These are phyloP conservation scores for Neoaliturus tenellus DNA, from an alignment of 2,888 invertebrate genomes.

Conservation along the genomic window DNA sequence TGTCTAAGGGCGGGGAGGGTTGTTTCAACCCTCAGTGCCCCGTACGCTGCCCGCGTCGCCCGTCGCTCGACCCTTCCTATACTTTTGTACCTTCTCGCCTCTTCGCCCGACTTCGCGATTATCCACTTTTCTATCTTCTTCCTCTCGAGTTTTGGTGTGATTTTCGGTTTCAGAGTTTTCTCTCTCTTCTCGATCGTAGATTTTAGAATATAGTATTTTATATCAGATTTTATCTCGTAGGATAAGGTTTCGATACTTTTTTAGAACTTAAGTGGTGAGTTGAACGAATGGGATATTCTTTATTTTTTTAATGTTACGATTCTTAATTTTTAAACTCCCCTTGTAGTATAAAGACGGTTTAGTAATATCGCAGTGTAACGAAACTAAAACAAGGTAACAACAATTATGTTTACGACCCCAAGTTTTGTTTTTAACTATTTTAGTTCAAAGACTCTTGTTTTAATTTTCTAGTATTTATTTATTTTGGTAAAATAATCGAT, in stretches of 20 bases:
- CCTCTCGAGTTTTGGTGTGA: slow-evolving; percentile 42
- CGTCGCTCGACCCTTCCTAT: slow-evolving; percentile 22
- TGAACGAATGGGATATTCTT: too few relatives aligned
- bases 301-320: too few relatives aligned
- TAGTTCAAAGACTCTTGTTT: too few relatives aligned
- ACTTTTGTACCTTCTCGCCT: slow-evolving; percentile 38
- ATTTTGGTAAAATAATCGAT: too few relatives aligned
- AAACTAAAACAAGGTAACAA: too few relatives aligned
- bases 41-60: background rate
- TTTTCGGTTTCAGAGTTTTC: slow-evolving; percentile 4
- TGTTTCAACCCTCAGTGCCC: background rate
- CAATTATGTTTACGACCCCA: too few relatives aligned
- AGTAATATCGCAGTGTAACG: too few relatives aligned
- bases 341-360: too few relatives aligned
- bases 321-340: too few relatives aligned
- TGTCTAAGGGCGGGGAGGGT: background rate
- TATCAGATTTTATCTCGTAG: background rate
- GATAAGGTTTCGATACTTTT: slow-evolving; percentile 43
- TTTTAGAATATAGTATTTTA: slow-evolving; percentile 8
- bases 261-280: slow-evolving; percentile 37
- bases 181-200: slow-evolving; percentile 23
- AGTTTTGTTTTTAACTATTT: too few relatives aligned
- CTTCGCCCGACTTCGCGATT: slow-evolving; percentile 35
- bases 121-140: background rate
- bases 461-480: too few relatives aligned